Conservation (phyloP, 2,113 vertebrate species). For the Mus spicilegus region DNA sequence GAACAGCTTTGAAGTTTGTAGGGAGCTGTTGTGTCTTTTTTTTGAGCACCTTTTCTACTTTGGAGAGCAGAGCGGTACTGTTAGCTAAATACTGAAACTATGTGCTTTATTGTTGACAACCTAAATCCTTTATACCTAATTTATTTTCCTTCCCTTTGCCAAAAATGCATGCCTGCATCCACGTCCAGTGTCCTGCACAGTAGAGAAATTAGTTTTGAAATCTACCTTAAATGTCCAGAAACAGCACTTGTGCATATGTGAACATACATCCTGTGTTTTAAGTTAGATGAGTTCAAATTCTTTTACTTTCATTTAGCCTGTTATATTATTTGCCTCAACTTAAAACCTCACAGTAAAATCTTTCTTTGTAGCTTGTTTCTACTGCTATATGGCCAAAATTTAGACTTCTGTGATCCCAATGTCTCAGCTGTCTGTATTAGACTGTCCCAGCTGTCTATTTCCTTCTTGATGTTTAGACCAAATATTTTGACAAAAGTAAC, state of each 20-base stretch:
- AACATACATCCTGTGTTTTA: not conserved
- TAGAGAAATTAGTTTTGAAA: not conserved
- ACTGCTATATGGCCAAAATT: not conserved
- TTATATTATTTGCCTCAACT: not conserved
- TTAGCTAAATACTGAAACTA: slow-evolving; percentile 36
- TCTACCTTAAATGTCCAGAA: no score
- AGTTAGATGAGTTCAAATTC: not conserved
- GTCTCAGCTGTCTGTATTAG: not conserved
- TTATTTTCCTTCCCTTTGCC: not conserved
- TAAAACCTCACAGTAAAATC: not conserved
- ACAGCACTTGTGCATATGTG: not conserved
- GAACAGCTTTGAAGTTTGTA: not conserved
- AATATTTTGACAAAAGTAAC: not conserved
- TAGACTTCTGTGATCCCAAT: not conserved
- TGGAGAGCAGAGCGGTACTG: not conserved
- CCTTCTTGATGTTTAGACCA: not conserved
- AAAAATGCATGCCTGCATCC: not conserved
- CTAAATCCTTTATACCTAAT: not conserved
- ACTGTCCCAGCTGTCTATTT: not conserved
- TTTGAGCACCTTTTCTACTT: not conserved
- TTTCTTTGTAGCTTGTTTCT: not conserved
- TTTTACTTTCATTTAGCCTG: not conserved
- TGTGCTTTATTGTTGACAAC: not conserved
- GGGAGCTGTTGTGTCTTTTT: not conserved
- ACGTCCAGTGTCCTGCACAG: not conserved